These are phyloP conservation scores for Tyrophagus putrescentiae DNA, from an alignment of 1,140 invertebrate genomes.

Conservation along the genomic window DNA sequence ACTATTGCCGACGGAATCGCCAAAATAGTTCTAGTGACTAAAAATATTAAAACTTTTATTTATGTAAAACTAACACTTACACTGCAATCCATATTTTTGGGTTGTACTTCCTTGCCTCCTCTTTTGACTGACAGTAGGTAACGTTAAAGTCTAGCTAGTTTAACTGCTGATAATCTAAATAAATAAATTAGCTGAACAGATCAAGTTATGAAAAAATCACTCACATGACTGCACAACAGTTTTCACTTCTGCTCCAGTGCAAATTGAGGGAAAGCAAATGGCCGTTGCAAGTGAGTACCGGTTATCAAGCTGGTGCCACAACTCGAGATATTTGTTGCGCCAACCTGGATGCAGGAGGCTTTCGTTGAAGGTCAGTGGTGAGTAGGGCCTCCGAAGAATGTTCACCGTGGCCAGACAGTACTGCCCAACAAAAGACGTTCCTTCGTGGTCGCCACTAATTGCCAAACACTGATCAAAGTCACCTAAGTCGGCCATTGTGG, in stretches of 20 bases:
- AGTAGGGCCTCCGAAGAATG: background rate
- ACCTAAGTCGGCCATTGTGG: slow-evolving; percentile 22
- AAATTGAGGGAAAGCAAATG: slow-evolving; percentile 19
- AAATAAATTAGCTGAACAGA: background rate
- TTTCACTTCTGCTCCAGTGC: background rate
- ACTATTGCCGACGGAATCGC: background rate
- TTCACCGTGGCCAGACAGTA: slow-evolving; percentile 21
- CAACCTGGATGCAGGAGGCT: background rate
- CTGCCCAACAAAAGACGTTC: slow-evolving; percentile 16
- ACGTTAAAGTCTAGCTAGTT: background rate
- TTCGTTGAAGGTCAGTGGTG: background rate
- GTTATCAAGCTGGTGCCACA: slow-evolving; percentile 12
- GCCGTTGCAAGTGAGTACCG: slow-evolving; percentile 11
- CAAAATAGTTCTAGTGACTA: too few species aligned
- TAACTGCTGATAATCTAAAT: background rate
- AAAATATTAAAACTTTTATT: too few species aligned
- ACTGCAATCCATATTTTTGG: background rate
- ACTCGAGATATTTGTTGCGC: background rate
- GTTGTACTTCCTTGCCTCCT: background rate
- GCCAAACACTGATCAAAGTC: slow-evolving; percentile 23
- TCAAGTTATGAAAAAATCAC: background rate
- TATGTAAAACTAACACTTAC: background rate
- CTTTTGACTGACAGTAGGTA: slow-evolving; percentile 3
- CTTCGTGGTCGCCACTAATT: slow-evolving; percentile 1
- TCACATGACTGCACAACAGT: background rate